Evolutionary conservation across 2,888 invertebrate genomes (phyloP).

Genomic region (Machimus atricapillus): DNA sequence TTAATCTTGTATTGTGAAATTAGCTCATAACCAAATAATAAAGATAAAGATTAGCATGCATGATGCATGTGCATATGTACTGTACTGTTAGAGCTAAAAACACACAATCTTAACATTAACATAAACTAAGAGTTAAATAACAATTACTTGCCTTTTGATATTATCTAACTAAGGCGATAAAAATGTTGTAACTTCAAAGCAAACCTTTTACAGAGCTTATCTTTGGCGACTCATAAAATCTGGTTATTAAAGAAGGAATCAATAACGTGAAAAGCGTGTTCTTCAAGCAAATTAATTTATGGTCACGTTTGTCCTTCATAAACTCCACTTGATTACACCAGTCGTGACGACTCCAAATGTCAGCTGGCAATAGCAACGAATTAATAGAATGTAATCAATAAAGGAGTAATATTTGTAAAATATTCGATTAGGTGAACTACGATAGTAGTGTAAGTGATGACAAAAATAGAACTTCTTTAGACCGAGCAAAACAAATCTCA

Average conservation of each 20-base stretch:
- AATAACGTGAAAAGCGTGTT: neutral
- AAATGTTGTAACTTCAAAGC: neutral
- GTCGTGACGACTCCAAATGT: constrained; percentile 28
- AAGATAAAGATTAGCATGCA: too few relatives aligned
- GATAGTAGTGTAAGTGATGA: neutral
- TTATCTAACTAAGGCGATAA: neutral
- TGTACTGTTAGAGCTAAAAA: too few relatives aligned
- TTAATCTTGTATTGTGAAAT: too few relatives aligned
- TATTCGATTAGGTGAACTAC: constrained; percentile 1
- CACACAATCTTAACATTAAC: neutral
- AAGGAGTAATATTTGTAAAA: constrained; percentile 1
- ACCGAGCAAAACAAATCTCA: neutral
- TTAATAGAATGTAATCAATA: constrained; percentile 28
- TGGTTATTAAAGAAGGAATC: neutral
- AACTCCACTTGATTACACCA: neutral
- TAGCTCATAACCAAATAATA: too few relatives aligned
- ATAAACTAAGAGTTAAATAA: neutral
- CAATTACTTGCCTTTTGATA: neutral
- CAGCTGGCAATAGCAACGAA: constrained; percentile 15
- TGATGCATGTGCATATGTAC: too few relatives aligned
- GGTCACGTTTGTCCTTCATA: constrained; percentile 10
- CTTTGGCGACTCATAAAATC: neutral
- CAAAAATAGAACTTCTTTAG: neutral
- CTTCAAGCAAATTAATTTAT: neutral
- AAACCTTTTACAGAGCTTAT: neutral